Percentiles rank a stretch among this genome's conserved stretches.
Evolutionary conservation across 30 jellyfish, hydroid and myxozoan species (phyloP).

Genomic region (Catostylus mosaicus): DNA sequence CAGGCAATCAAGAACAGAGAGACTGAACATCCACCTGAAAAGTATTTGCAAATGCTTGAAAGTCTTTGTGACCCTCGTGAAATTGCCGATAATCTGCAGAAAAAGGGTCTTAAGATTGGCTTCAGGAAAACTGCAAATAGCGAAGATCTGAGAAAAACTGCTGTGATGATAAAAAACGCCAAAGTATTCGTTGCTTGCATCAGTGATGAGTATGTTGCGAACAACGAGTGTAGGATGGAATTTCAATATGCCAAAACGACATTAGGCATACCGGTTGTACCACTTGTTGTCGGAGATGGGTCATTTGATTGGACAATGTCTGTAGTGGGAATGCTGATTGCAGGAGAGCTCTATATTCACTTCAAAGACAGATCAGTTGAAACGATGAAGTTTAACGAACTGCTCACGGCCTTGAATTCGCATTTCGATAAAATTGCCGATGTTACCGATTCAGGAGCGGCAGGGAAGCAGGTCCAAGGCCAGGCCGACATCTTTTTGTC

Average conservation of each 20-base stretch:
- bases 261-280: slow-evolving; percentile 71
- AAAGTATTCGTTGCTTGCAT: slow-evolving; percentile 85
- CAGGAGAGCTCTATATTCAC: slow-evolving; percentile 85
- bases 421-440: slow-evolving; percentile 46
- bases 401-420: slow-evolving; percentile 54
- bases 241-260: slow-evolving; percentile 81
- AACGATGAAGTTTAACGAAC: slow-evolving; percentile 48
- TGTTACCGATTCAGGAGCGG: slow-evolving; percentile 26
- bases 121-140: slow-evolving; percentile 26
- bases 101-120: slow-evolving; percentile 60
- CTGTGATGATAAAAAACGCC: slow-evolving; percentile 64
- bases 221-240: slow-evolving; percentile 82
- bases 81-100: slow-evolving; percentile 34
- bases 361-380: slow-evolving; percentile 72
- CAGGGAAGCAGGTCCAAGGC: slow-evolving; percentile 18
- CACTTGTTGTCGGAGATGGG: slow-evolving; percentile 87
- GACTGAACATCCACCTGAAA: slow-evolving; percentile 13
- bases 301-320: slow-evolving; percentile 78
- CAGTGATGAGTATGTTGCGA: slow-evolving; percentile 73
- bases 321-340: slow-evolving; percentile 79
- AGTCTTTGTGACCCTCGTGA: slow-evolving; percentile 71
- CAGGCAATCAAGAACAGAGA: slow-evolving; percentile 49
- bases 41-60: slow-evolving; percentile 27
- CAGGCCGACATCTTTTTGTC: slow-evolving; percentile 78
- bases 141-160: slow-evolving; percentile 58